Evolutionary conservation across 2,797 vertebrate species (phyloP).

Genomic region (Esox masquinongy): DNA sequence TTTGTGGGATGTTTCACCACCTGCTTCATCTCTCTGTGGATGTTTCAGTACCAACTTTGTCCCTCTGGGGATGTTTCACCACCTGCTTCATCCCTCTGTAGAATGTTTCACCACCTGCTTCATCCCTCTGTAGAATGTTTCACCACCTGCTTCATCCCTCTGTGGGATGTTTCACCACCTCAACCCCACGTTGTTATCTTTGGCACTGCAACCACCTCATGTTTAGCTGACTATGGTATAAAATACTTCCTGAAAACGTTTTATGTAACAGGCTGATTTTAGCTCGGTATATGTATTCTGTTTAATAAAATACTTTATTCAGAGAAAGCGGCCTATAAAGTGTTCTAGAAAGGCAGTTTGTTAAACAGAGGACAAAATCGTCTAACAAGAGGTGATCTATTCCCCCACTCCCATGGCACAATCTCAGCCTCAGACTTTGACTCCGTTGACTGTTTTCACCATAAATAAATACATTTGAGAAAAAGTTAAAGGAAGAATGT

Average conservation of each 20-base stretch:
- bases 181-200: neutral
- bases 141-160: no score
- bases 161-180: neutral
- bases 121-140: no score
- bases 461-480: conserved; percentile 19
- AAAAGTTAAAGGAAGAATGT: conserved; percentile 39
- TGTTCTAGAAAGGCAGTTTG: neutral
- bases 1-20: no score
- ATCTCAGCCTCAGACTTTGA: neutral
- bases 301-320: neutral
- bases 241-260: neutral
- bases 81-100: no score
- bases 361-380: neutral
- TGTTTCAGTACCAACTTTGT: no score
- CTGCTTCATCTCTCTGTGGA: no score
- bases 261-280: neutral
- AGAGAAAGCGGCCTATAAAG: neutral
- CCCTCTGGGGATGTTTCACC: no score
- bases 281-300: neutral
- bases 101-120: no score
- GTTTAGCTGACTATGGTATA: neutral
- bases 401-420: neutral
- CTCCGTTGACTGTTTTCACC: neutral
- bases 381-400: neutral
- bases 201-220: neutral